These are phyloP conservation scores for Rhimphoctona megacephalus DNA, from an alignment of 2,888 invertebrate species.

Conservation along the genomic window DNA sequence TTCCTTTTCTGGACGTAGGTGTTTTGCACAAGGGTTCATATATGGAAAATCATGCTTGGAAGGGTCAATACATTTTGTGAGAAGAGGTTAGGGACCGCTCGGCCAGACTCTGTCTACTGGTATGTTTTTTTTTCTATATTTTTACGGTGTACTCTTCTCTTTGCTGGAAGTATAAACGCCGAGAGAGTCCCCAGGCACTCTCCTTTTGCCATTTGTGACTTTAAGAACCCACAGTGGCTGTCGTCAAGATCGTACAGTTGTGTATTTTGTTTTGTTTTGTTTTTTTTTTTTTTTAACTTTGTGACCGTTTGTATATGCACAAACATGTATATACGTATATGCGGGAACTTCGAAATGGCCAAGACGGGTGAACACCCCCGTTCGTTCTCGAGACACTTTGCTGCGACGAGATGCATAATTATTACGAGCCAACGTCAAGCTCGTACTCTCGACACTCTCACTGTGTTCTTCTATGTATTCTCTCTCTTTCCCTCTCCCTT, in stretches of 20 bases:
- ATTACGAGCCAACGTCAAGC: conserved; percentile 54
- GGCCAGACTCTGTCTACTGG: not conserved
- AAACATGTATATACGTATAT: conserved; percentile 13
- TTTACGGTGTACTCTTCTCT: conserved; percentile 19
- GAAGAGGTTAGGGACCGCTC: conserved; percentile 16
- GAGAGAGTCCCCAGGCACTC: conserved; percentile 32
- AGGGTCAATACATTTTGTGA: conserved; percentile 18
- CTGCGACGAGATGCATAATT: conserved; percentile 58
- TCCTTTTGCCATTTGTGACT: conserved; percentile 46
- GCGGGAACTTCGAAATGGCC: conserved; percentile 49
- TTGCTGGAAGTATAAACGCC: conserved; percentile 32
- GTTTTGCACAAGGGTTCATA: not conserved
- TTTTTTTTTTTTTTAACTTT: not conserved
- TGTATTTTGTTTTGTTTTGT: conserved; percentile 9
- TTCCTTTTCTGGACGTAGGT: not conserved
- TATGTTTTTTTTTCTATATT: conserved; percentile 17
- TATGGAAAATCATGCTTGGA: not conserved
- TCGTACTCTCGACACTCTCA: conserved; percentile 26
- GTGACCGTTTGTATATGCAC: not conserved
- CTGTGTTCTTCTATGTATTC: conserved; percentile 35
- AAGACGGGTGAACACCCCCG: conserved; percentile 27
- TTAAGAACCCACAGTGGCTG: conserved; percentile 43
- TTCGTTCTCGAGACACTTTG: conserved; percentile 53
- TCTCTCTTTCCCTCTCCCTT: conserved; percentile 22
- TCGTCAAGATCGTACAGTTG: conserved; percentile 26